Percentiles rank a stretch among this genome's conserved stretches.
Evolutionary conservation across 2,113 vertebrate species (phyloP).

Genomic region (Peucedramus taeniatus): DNA sequence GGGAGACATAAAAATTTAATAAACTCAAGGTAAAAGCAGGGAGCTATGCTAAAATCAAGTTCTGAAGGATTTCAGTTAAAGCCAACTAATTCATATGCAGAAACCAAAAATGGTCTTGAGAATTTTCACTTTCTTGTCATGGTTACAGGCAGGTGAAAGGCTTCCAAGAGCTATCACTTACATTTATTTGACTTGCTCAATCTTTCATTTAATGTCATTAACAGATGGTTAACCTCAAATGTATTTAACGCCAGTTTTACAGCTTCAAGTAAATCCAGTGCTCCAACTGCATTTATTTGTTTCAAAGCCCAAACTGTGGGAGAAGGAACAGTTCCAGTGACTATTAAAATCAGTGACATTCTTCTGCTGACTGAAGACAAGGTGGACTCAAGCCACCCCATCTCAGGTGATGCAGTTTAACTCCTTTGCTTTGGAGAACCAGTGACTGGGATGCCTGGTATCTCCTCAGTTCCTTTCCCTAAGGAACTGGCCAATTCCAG

Average conservation of each 20-base stretch:
- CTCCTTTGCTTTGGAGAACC: not conserved
- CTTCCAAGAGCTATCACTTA: conserved; percentile 42
- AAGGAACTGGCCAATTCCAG: not conserved
- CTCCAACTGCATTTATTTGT: not conserved
- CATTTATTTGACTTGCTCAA: not conserved
- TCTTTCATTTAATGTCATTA: conserved; percentile 46
- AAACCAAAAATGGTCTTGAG: not conserved
- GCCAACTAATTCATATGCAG: not conserved
- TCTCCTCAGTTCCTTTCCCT: not conserved
- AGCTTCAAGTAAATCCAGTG: not conserved
- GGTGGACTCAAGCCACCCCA: not conserved
- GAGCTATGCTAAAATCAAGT: not conserved
- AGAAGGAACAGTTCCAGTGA: not conserved
- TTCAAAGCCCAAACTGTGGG: not conserved
- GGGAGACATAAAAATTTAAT: conserved; percentile 53
- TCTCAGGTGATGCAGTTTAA: not conserved
- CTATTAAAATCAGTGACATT: not conserved
- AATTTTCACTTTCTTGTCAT: conserved; percentile 23
- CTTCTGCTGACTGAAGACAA: not conserved
- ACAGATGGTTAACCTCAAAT: conserved; percentile 40
- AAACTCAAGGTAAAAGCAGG: conserved; percentile 21
- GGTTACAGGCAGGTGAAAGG: not conserved
- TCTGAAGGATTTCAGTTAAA: conserved; percentile 7
- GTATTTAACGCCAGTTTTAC: conserved; percentile 16
- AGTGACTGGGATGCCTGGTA: not conserved